phyloP scores from a whole-genome alignment of 2,113 vertebrate species.

The Poeciliopsis occidentalis region DNA sequence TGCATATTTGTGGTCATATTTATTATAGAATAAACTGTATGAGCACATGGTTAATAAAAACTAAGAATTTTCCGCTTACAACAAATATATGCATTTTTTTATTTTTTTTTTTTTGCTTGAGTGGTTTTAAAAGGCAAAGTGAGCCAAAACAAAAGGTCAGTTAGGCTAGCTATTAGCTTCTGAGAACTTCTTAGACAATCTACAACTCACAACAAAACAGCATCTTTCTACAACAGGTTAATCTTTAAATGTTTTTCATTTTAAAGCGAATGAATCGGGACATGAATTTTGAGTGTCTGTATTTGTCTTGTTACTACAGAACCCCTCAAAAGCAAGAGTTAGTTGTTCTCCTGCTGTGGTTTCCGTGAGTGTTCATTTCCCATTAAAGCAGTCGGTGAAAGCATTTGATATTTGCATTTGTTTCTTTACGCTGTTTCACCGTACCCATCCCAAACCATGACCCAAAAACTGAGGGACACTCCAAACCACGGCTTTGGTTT shows the following conservation, averaged over 20 bases:
- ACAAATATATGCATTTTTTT: too few relatives aligned
- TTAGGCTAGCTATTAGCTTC: too few relatives aligned
- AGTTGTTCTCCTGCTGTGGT: too few relatives aligned
- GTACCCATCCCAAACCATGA: neutral
- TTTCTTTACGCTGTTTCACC: neutral
- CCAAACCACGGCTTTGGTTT: neutral
- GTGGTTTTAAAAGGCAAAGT: too few relatives aligned
- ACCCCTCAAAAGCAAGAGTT: too few relatives aligned
- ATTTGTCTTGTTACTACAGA: neutral
- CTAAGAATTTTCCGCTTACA: too few relatives aligned
- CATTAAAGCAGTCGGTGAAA: neutral
- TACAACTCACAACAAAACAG: neutral
- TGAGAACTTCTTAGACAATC: neutral
- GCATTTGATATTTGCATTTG: neutral
- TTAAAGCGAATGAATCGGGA: neutral
- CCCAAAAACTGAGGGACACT: neutral
- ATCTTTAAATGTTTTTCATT: neutral
- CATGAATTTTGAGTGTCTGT: neutral
- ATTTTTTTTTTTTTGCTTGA: too few relatives aligned
- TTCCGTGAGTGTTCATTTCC: neutral
- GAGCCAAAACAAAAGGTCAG: too few relatives aligned
- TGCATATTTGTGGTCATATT: too few relatives aligned
- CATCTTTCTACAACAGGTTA: neutral
- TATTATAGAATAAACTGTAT: too few relatives aligned
- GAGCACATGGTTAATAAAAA: too few relatives aligned